Percentiles rank a stretch among this genome's conserved stretches.
Evolutionary conservation across 2,888 invertebrate genomes (phyloP).

Genomic region (Tinea semifulvella): DNA sequence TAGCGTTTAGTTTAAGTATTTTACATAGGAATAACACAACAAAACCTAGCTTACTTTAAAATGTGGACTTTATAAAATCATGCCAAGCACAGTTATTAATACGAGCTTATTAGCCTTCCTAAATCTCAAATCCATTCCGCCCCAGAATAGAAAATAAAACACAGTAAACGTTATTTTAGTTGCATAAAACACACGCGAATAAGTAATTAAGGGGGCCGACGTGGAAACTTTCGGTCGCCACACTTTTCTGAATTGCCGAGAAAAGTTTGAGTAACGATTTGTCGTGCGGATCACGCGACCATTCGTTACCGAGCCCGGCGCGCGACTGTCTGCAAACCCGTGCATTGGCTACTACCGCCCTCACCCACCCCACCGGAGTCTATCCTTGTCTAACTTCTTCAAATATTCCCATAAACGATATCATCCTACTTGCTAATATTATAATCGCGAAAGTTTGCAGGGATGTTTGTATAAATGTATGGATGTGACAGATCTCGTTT

Average conservation of each 20-base stretch:
- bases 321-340: conserved; percentile 43
- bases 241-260: conserved; percentile 11
- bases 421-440: no score
- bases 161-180: conserved; percentile 36
- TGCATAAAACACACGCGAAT: conserved; percentile 53
- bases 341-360: conserved; percentile 38
- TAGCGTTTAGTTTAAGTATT: no score
- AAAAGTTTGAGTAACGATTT: conserved; percentile 10
- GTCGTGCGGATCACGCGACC: conserved; percentile 30
- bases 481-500: no score
- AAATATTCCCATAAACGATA: conserved; percentile 6
- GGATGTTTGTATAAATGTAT: neutral
- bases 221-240: conserved; percentile 19
- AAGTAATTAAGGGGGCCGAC: conserved; percentile 47
- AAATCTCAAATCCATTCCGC: conserved; percentile 12
- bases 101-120: conserved; percentile 10
- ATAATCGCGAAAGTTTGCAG: no score
- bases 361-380: conserved; percentile 31
- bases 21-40: no score
- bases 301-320: conserved; percentile 27
- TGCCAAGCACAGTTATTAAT: conserved; percentile 7
- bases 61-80: conserved; percentile 1
- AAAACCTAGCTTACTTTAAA: no score
- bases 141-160: conserved; percentile 27
- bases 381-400: conserved; percentile 7